A percentile compares a stretch with the other conserved stretches of the same genome.
Conservation (phyloP, 2,113 vertebrate species). For the Tauraco erythrolophus region DNA sequence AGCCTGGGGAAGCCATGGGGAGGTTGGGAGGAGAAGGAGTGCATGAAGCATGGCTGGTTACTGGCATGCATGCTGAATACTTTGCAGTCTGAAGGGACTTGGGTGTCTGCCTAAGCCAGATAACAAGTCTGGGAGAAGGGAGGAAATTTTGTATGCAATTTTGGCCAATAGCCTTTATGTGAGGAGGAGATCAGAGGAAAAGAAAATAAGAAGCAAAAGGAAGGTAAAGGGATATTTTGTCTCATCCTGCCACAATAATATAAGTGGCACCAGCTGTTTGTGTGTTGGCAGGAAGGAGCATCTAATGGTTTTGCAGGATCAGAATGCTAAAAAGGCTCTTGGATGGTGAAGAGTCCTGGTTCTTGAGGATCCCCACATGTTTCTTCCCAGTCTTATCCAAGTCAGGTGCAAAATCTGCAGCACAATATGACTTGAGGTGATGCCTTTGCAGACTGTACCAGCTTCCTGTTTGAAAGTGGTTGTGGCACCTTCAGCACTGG, state of each 20-base stretch:
- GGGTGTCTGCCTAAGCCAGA: slow-evolving; percentile 27
- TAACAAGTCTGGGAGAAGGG: slow-evolving; percentile 3
- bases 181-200: neutral
- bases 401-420: neutral
- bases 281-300: neutral
- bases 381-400: neutral
- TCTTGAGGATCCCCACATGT: neutral
- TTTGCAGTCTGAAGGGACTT: neutral
- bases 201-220: neutral
- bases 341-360: neutral
- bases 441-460: neutral
- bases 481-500: neutral
- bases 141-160: neutral
- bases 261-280: neutral
- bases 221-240: slow-evolving; percentile 19
- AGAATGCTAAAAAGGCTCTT: neutral
- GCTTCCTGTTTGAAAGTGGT: neutral
- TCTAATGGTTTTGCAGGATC: neutral
- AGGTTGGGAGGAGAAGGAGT: neutral
- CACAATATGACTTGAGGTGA: neutral
- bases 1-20: neutral
- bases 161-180: neutral
- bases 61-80: slow-evolving; percentile 13
- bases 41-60: neutral
- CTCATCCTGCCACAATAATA: neutral